Evolutionary conservation across 2,888 invertebrate species (phyloP), one percentile per base, ranked within the genome.

Genomic region (Diaphora mendica): DNA sequence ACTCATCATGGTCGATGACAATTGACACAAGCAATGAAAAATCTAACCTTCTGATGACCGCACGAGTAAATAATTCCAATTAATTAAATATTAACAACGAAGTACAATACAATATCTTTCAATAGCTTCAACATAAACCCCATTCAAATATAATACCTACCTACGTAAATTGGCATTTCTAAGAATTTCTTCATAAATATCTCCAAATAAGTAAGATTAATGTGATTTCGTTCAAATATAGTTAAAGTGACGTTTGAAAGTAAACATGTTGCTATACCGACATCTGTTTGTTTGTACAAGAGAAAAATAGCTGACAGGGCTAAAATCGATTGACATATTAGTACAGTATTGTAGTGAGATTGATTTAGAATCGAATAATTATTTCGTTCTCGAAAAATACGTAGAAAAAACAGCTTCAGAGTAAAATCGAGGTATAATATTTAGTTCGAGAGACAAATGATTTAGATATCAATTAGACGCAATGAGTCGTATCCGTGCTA

Each of bases 321-420:
- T 84, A 87, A 88, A 87, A 84, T 78, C 88, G 91, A 94, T 93
- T 91, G 94, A 93, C 93, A 92, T 91, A 92, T 91, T 87, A 91
- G 87, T 88, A 86, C 82, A 82, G 88, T 87, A 91, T 90, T 92
- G 90, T 89, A 79, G 83, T 79, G 75, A 79, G 91, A 92, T 91
- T 92, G 91, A 91, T 92, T 91, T 91, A 88, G 88, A 82, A 87
- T 86, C 81, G 78, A 82, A 85, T 88, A 85, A 91, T 90, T 88
- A 88, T 85, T 77, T 73, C 77, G 77, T 82, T 79, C 65, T 44
- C 70, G 39, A 71, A 76, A 76, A 73, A 77, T 77, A 72, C 68
- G 75, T 1, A 3, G 15, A 15, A 26, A 26, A 59, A 26, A 11
- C n/a, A 55, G n/a, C n/a, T 55, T n/a, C n/a, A n/a, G n/a, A n/a